Evolutionary conservation across 2,113 vertebrate genomes (phyloP).

Genomic region (Crocuta crocuta): DNA sequence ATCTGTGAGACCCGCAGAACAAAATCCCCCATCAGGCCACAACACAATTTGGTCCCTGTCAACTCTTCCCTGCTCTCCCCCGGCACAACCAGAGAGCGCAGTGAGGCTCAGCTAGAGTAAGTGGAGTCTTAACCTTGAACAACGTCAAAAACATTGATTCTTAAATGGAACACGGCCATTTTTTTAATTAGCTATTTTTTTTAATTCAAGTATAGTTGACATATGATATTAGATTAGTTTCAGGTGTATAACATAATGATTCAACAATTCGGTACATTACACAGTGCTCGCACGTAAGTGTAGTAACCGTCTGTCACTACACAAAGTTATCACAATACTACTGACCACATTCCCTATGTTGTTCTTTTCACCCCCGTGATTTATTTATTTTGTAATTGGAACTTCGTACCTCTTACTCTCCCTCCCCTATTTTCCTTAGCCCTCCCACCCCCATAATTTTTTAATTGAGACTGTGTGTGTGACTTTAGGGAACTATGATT

Average conservation of each 20-base stretch:
- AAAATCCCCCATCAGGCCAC: not conserved
- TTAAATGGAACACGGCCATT: not conserved
- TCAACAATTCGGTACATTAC: not conserved
- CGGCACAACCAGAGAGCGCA: not conserved
- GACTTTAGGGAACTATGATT: not conserved
- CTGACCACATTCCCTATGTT: not conserved
- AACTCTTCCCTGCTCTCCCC: not conserved
- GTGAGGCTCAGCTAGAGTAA: fast-evolving
- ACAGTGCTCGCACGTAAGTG: not conserved
- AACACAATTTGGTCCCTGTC: not conserved
- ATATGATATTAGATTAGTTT: not conserved
- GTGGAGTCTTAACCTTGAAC: not conserved
- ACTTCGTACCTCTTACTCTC: not conserved
- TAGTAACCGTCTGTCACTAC: not conserved
- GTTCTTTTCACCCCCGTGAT: not conserved
- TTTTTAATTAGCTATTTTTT: not conserved
- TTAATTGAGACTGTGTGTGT: not conserved
- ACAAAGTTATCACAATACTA: not conserved
- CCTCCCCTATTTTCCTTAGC: not conserved
- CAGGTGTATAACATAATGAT: not conserved
- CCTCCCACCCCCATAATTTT: not conserved
- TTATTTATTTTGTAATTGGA: not conserved
- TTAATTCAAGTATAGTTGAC: not conserved
- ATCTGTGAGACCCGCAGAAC: not conserved
- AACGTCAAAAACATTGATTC: not conserved